Evolutionary conservation across 2,113 vertebrate species (phyloP), one percentile per base, ranked within the genome.

Genomic region (Kryptolebias marmoratus): DNA sequence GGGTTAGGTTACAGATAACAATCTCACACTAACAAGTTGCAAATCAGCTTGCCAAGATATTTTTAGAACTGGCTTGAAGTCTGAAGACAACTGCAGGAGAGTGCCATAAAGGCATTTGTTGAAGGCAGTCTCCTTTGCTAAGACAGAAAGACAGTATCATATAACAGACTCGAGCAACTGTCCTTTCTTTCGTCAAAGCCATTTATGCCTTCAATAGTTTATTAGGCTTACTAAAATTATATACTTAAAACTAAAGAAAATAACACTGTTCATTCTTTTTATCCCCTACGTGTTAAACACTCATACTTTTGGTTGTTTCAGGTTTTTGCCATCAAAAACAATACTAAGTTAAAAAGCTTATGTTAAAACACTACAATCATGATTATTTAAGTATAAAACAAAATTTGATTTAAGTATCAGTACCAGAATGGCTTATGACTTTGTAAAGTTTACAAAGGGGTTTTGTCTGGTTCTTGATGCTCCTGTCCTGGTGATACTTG

Each of bases 31-130:
- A 73, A 63, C 39, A 64, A 32, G 59, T 49, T 47, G 15, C 56
- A 27, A n/a, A 55, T 79, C 66, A 81, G n/a, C 45, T 50, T 44
- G 27, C 39, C 48, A 54, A 31, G 54, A 71, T 81, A 85, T 83
- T 70, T 75, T 83, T 67, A 67, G 53, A 6, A 36, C 60, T 66
- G 39, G 31, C 8, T 44, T 31, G 22, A 53, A 68, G 68, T 79
- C 60, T 77, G 57, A 42, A 60, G 44, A 71, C 66, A 77, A 68
- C 69, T 71, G 72, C 68, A 67, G 11, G 30, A 56, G 22, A 39
- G 36, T 52, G 11, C 9, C 28, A 57, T 31, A 16, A 54, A 61
- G 5, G 3, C 36, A 27, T 58, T 61, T 50, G 62, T 4, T 11
- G 12, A 58, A 62, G 63, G 18, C 48, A 73, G 28, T 50, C 44